Conservation (phyloP, 2,888 invertebrate species). For the Rhingia campestris region DNA sequence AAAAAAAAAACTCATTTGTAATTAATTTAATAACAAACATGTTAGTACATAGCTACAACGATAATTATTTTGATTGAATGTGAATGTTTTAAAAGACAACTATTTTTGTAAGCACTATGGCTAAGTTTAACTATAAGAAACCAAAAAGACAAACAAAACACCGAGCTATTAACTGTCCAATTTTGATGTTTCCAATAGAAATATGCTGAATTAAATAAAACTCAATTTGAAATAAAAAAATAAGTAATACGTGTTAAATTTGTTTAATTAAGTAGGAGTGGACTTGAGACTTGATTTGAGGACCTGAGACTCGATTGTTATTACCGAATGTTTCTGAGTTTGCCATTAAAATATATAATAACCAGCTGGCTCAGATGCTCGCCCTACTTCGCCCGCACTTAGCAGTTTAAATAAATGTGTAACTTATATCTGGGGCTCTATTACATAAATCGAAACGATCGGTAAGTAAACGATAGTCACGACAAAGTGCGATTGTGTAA, state of each 20-base stretch:
- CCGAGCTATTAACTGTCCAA: constrained; percentile 62
- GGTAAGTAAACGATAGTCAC: no score
- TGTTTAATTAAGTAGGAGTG: neutral
- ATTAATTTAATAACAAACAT: constrained; percentile 37
- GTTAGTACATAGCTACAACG: constrained; percentile 29
- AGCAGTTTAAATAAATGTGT: no score
- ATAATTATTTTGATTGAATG: constrained; percentile 39
- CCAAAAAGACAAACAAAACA: constrained; percentile 34
- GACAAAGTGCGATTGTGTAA: no score
- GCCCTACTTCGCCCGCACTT: no score
- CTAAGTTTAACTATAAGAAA: constrained; percentile 56
- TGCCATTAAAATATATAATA: no score
- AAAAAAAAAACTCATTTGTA: constrained; percentile 33
- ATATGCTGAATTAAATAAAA: constrained; percentile 47
- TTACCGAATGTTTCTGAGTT: no score
- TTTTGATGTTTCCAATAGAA: constrained; percentile 45
- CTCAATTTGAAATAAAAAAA: constrained; percentile 5
- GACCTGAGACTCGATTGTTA: no score
- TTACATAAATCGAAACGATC: no score
- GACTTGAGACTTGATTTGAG: no score
- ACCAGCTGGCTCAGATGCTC: no score
- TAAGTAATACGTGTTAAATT: neutral
- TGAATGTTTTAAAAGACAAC: constrained; percentile 19
- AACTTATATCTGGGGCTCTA: no score
- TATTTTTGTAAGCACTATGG: constrained; percentile 70